Evolutionary conservation across 2,888 invertebrate species (phyloP).

Genomic region (Pyrgus malvae): DNA sequence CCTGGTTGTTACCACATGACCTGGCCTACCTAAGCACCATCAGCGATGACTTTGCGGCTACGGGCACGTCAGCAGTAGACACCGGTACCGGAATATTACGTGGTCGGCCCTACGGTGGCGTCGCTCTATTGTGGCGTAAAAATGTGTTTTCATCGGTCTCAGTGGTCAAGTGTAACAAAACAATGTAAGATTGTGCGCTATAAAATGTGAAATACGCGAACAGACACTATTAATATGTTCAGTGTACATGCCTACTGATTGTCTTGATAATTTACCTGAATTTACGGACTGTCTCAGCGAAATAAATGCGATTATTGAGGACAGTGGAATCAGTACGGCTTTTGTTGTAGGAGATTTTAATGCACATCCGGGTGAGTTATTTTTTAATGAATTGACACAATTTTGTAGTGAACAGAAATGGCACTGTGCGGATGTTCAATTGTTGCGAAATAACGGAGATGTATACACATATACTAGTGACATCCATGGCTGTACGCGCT

Average conservation of each 20-base stretch:
- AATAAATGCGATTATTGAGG: constrained; percentile 24
- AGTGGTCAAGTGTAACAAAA: not conserved
- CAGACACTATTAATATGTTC: constrained; percentile 23
- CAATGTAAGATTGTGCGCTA: constrained; percentile 27
- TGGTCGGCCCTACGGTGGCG: not conserved
- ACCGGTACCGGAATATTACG: not conserved
- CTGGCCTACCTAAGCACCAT: not conserved
- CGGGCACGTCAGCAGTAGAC: not conserved
- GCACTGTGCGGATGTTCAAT: constrained; percentile 20
- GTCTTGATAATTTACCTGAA: constrained; percentile 19
- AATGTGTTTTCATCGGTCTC: not conserved
- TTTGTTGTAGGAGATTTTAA: constrained; percentile 17
- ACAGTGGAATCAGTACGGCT: constrained; percentile 10
- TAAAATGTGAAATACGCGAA: constrained; percentile 26
- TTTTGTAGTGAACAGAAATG: constrained; percentile 25
- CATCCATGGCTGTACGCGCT: constrained; percentile 19
- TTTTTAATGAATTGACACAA: constrained; percentile 22
- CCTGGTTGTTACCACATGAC: too few species aligned
- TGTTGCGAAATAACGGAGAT: constrained; percentile 1
- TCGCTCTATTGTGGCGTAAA: not conserved
- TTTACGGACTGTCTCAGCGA: constrained; percentile 27
- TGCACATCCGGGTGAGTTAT: constrained; percentile 21
- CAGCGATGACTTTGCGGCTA: not conserved
- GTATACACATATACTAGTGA: constrained; percentile 17
- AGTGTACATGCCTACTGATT: constrained; percentile 28